Conservation (phyloP, 53 echinoderm and acorn worm species). For the Hippasteria phrygiana region DNA sequence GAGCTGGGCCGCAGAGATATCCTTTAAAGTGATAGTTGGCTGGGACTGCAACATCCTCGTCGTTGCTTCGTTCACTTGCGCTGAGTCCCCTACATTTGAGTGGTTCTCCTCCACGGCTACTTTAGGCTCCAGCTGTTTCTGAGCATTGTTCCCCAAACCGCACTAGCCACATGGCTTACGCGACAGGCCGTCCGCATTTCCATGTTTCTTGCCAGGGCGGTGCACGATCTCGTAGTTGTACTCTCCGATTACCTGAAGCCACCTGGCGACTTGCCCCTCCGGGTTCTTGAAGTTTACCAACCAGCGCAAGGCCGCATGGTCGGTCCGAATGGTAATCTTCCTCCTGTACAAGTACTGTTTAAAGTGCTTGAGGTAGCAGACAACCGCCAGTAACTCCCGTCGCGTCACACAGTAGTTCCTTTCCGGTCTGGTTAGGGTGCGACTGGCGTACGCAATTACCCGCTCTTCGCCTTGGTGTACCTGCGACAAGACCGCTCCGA, state of each 20-base stretch:
- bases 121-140: too few species aligned
- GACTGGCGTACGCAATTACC: constrained; percentile 55
- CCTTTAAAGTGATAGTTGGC: too few species aligned
- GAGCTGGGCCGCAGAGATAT: too few species aligned
- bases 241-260: constrained; percentile 25
- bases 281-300: constrained; percentile 39
- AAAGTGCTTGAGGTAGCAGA: constrained; percentile 28
- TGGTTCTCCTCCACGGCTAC: too few species aligned
- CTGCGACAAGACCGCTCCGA: constrained; percentile 67
- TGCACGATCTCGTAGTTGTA: too few species aligned
- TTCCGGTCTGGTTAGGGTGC: constrained; percentile 43
- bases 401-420: constrained; percentile 67
- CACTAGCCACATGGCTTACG: too few species aligned
- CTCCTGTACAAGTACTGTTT: constrained; percentile 60
- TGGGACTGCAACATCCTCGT: too few species aligned
- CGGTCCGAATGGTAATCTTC: constrained; percentile 35
- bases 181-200: too few species aligned
- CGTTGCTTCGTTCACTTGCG: too few species aligned
- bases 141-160: too few species aligned
- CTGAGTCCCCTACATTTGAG: too few species aligned
- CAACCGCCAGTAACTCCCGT: constrained; percentile 62
- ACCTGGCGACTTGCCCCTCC: constrained; percentile 36
- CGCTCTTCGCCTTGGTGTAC: constrained; percentile 46
- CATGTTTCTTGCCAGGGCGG: too few species aligned
- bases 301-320: constrained; percentile 58